Evolutionary conservation across 2,797 vertebrate species (phyloP).

Genomic region (Fistularia commersonii): DNA sequence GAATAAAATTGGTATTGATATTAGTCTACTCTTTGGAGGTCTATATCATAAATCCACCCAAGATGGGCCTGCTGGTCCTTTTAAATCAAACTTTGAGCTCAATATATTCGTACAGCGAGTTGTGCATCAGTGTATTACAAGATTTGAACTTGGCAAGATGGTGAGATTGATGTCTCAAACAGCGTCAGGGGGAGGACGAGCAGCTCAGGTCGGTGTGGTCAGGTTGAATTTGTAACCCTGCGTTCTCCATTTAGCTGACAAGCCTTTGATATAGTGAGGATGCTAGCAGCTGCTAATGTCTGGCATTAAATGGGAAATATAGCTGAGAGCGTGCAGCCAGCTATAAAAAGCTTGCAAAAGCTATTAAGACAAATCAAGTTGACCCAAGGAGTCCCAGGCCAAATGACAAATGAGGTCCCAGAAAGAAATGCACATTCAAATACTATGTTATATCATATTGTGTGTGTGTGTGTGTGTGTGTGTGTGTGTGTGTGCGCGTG

Average conservation of each 20-base stretch:
- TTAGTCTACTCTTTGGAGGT: too few species aligned
- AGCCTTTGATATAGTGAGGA: conserved; percentile 30
- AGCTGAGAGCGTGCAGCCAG: not conserved
- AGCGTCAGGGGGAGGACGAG: not conserved
- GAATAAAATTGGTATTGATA: too few species aligned
- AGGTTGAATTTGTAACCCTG: too few species aligned
- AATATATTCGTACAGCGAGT: too few species aligned
- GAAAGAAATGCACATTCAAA: not conserved
- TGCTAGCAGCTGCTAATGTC: conserved; percentile 37
- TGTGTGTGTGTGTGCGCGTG: conserved; percentile 1
- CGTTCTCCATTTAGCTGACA: conserved; percentile 32
- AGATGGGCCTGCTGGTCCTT: too few species aligned
- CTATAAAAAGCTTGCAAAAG: not conserved
- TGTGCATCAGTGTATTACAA: conserved; percentile 2
- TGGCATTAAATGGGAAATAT: conserved; percentile 28
- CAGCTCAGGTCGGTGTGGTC: not conserved
- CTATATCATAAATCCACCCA: too few species aligned
- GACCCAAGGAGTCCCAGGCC: conserved; percentile 11
- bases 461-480: not conserved
- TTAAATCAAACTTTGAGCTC: too few species aligned
- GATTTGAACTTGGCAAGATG: conserved; percentile 19
- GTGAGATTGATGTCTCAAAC: conserved; percentile 24
- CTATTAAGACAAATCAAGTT: conserved; percentile 17
- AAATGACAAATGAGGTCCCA: not conserved
- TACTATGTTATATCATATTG: not conserved